Percentiles rank a stretch among this genome's conserved stretches.
Conservation (phyloP, 1,140 invertebrate species). For the Antheraea pernyi region DNA sequence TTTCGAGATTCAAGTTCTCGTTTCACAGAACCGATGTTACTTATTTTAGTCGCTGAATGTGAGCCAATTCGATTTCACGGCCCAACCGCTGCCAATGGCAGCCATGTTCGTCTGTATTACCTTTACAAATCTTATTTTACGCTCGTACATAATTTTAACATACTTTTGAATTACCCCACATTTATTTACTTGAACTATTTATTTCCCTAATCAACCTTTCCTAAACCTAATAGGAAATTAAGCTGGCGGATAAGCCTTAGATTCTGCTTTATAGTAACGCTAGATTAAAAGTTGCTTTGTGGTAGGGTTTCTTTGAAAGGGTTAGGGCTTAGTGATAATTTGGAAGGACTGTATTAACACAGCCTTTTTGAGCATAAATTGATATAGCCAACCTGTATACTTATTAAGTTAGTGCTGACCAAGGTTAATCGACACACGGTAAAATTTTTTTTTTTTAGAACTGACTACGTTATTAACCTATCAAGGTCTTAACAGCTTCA, state of each 20-base stretch:
- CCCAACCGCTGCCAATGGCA: constrained; percentile 45
- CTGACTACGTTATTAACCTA: too few relatives aligned
- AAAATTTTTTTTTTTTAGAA: too few relatives aligned
- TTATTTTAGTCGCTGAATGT: constrained; percentile 71
- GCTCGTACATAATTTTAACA: neutral
- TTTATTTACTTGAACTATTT: neutral
- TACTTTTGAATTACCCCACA: constrained; percentile 9
- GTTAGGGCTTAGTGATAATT: neutral
- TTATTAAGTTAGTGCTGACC: too few relatives aligned
- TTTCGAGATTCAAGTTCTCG: constrained; percentile 28
- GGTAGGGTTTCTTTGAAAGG: neutral
- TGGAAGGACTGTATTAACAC: neutral
- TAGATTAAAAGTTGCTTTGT: neutral
- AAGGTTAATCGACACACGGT: too few relatives aligned
- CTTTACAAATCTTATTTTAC: constrained; percentile 22
- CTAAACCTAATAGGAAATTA: neutral
- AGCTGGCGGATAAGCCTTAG: neutral
- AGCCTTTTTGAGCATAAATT: neutral
- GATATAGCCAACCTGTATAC: neutral
- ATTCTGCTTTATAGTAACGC: constrained; percentile 1
- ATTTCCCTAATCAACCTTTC: neutral
- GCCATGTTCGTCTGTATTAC: constrained; percentile 16
- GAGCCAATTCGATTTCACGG: constrained; percentile 72
- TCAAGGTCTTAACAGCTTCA: too few relatives aligned
- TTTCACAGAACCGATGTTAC: constrained; percentile 42